Evolutionary conservation across 2,888 invertebrate species (phyloP).

Genomic region (Phyllotreta cruciferae): DNA sequence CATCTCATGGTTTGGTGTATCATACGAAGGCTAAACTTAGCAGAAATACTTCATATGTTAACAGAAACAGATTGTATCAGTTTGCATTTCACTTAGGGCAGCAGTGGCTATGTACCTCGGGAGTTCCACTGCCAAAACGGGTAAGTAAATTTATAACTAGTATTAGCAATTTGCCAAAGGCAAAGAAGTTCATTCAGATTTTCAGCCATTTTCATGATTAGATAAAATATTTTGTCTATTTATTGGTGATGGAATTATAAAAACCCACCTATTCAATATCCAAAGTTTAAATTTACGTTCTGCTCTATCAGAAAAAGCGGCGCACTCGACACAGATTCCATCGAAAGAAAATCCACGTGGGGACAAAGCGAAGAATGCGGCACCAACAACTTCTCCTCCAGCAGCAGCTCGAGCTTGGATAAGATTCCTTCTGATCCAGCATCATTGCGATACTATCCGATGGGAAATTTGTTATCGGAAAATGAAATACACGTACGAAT

Average conservation of each 20-base stretch:
- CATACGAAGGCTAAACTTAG: conserved; percentile 66
- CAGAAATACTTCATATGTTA: conserved; percentile 55
- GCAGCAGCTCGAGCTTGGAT: conserved; percentile 58
- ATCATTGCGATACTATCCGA: conserved; percentile 37
- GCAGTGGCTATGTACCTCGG: conserved; percentile 76
- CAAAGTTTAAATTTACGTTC: too few species aligned
- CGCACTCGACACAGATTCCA: conserved; percentile 82
- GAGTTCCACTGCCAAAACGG: conserved; percentile 68
- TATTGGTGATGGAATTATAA: too few species aligned
- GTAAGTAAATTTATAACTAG: conserved; percentile 57
- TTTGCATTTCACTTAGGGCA: conserved; percentile 79
- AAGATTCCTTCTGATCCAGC: conserved; percentile 38
- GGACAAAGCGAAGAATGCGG: conserved; percentile 68
- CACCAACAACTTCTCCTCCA: conserved; percentile 61
- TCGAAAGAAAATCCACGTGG: conserved; percentile 86
- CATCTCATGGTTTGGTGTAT: conserved; percentile 61
- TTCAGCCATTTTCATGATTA: too few species aligned
- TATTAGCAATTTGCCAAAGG: too few species aligned
- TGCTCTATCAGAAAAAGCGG: conserved; percentile 67
- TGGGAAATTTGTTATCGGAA: conserved; percentile 65
- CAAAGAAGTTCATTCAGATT: too few species aligned
- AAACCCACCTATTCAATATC: too few species aligned
- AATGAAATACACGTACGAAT: conserved; percentile 70
- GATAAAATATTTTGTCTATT: too few species aligned
- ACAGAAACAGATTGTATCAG: conserved; percentile 68